Evolutionary conservation across 2,888 invertebrate genomes (phyloP), one percentile per base, ranked within the genome.

Genomic region (Villa cingulata): DNA sequence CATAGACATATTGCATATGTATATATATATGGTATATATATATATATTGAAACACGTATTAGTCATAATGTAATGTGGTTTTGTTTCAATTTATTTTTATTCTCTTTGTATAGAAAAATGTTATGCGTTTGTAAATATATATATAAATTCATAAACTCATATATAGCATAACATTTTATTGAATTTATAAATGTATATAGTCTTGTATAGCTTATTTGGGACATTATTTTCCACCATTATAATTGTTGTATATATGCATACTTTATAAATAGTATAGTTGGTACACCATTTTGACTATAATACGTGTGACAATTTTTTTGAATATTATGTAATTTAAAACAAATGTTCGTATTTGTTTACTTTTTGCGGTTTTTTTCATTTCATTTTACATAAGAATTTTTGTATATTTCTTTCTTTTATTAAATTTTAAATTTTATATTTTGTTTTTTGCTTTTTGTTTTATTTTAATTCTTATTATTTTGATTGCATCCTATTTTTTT

Each of bases 401-500:
- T n/a, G n/a, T n/a, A n/a, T n/a, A n/a, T n/a, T n/a, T n/a, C n/a
- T n/a, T n/a, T n/a, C n/a, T n/a, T n/a, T n/a, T n/a, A n/a, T n/a
- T n/a, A n/a, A n/a, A n/a, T n/a, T n/a, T n/a, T n/a, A n/a, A n/a
- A n/a, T n/a, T n/a, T n/a, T n/a, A n/a, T n/a, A 43, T 38, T 46
- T 46, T 48, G 43, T 44, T 39, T 48, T 49, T 41, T 27, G 37
- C 44, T 23, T 15, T 15, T 15, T 15, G n/a, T 34, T 12, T 38
- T 44, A 51, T 43, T 18, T 40, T 45, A 9, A 17, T 37, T 44
- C 39, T 44, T 38, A 37, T 44, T 45, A n/a, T n/a, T n/a, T n/a
- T n/a, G n/a, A 27, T 48, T 37, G 40, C 43, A 40, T 44, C 44
- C 46, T 40, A 36, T 57, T 61, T 56, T 59, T 59, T 58, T 57